Evolutionary conservation across 2,113 vertebrate species (phyloP), one percentile per base, ranked within the genome.

Genomic region (Perca flavescens): DNA sequence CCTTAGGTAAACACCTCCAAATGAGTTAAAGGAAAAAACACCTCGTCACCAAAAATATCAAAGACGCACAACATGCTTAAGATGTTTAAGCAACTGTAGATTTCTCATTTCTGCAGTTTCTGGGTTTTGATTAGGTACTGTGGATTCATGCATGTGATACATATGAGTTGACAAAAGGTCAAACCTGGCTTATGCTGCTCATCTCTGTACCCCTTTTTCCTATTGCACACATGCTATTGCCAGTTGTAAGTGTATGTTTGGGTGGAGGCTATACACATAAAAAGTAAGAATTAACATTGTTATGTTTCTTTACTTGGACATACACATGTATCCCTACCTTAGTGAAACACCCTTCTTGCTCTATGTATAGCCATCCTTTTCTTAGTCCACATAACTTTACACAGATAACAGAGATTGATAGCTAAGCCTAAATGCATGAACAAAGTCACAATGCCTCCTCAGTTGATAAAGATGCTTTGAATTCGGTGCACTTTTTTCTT

Each of bases 371-470:
- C 9, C 49, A 3, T 63, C 28, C 9, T 53, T 11, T 60, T 28
- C 25, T 13, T 22, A 56, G 25, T 60, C 31, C 58, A 13, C 17
- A 22, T 22, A 13, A 16, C 1, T 67, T 62, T 70, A 43, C 46
- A 67, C 1, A 5, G 19, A 71, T 65, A 28, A 65, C 3, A 36
- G 7, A 22, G 73, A 70, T 65, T 67, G 15, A 72, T 68, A 28
- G 22, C 56, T 15, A 6, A 21, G 25, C 4, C 49, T 47, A 34
- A 46, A 77, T 57, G 36, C 47, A 70, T 63, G 17, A 72, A 17
- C 58, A 74, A 84, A 83, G 52, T 77, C 76, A 69, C 22, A 15
- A 40, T 67, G 72, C 17, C 79, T 62, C 85, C 34, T 52, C 46
- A 34, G 66, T 31, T 3, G 28, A 43, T 67, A 25, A 28, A 28